phyloP scores from a whole-genome alignment of 2,888 invertebrate genomes.

The Cylloceria caligata region DNA sequence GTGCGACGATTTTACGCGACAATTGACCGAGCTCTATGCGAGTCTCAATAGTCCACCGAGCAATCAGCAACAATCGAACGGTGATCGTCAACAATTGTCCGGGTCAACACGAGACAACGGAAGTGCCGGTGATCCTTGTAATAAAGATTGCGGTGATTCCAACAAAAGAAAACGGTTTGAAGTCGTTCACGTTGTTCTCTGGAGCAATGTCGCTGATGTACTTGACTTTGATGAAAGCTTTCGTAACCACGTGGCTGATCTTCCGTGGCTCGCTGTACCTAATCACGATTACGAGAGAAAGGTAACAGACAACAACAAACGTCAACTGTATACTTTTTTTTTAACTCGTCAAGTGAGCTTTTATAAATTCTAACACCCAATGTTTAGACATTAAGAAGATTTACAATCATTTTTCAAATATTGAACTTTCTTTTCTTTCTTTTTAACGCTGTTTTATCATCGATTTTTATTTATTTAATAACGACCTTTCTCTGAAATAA shows the following conservation, averaged over 20 bases:
- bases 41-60: slow-evolving; percentile 74
- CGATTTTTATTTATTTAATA: no score
- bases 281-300: slow-evolving; percentile 90
- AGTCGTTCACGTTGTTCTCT: slow-evolving; percentile 89
- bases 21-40: slow-evolving; percentile 87
- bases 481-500: background rate
- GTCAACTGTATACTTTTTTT: background rate
- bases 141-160: slow-evolving; percentile 75
- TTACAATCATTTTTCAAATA: no score
- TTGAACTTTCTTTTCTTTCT: background rate
- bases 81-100: slow-evolving; percentile 49
- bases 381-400: no score
- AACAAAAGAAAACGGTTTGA: slow-evolving; percentile 86
- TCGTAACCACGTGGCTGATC: slow-evolving; percentile 87
- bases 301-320: slow-evolving; percentile 83
- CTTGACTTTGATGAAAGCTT: slow-evolving; percentile 89
- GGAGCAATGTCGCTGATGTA: slow-evolving; percentile 88
- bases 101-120: slow-evolving; percentile 50
- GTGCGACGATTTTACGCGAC: slow-evolving; percentile 89
- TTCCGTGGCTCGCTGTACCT: slow-evolving; percentile 90
- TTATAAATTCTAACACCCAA: no score
- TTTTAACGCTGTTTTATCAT: background rate
- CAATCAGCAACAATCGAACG: slow-evolving; percentile 51
- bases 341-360: background rate
- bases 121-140: slow-evolving; percentile 38